Evolutionary conservation across 1,140 invertebrate genomes (phyloP), one percentile per base, ranked within the genome.

Genomic region (Ostrea denselamellosa): DNA sequence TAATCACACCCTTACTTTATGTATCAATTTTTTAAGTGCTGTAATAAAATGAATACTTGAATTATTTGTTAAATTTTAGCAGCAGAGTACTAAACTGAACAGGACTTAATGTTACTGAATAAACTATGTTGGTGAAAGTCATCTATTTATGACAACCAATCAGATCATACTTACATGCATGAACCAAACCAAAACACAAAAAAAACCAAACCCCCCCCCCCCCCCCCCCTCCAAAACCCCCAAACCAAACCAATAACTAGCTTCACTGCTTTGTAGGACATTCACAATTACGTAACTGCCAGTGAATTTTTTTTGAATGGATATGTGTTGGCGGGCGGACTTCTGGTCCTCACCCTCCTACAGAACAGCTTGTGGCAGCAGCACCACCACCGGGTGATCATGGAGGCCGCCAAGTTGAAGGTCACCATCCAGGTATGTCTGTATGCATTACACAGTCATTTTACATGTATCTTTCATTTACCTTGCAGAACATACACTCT

Each of bases 281-380:
- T 77, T 77, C 14, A 86, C 34, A 86, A 84, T 9, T 94, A 95
- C 92, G 93, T 96, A 89, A 95, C 94, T 52, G 93, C 96, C 91
- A 91, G 91, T 25, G 96, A 97, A 62, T 96, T 97, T 90, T 91
- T 97, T 81, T 95, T 94, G 88, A 98, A 98, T 95, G 97, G 97
- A 22, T 98, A 97, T 94, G 96, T 97, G 19, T 96, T 98, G 95
- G 96, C 97, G 44, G 94, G 96, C 82, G 93, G 97, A 17, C 96
- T 98, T 58, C 96, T 98, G 28, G 85, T 98, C 17, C 96, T 96
- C n/a, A 96, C 96, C 10, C 92, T 98, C 58, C 95, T 97, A 25
- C 97, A 98, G 95, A 97, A 97, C 89, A 96, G 97, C 51, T 95
- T 98, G 83, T 97, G 97, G n/a, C 97, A 98, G 95, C 96, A 97